phyloP scores from a whole-genome alignment of 2,888 invertebrate genomes.

The Limnephilus lunatus region DNA sequence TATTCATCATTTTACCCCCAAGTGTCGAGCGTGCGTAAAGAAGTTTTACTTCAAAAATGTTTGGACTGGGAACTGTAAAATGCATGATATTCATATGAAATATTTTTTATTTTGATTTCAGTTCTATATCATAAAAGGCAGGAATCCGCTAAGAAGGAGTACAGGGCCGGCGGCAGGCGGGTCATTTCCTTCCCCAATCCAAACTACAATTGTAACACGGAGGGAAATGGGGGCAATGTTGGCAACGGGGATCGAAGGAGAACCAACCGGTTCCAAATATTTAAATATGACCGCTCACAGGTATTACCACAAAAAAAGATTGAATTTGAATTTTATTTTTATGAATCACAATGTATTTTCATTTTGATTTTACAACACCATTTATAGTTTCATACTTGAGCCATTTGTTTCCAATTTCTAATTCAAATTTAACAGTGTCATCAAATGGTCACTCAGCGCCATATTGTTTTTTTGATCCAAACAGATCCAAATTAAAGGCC shows the following conservation, averaged over 20 bases:
- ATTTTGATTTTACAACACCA: neutral
- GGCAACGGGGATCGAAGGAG: slow-evolving; percentile 70
- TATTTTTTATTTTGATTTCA: slow-evolving; percentile 67
- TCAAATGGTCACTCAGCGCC: no score
- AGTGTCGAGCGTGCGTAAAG: no score
- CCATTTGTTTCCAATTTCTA: no score
- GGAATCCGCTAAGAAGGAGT: slow-evolving; percentile 75
- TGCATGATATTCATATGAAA: slow-evolving; percentile 6
- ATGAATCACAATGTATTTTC: neutral
- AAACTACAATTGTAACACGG: slow-evolving; percentile 84
- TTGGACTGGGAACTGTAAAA: neutral
- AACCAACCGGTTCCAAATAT: slow-evolving; percentile 78
- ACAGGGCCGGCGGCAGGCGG: slow-evolving; percentile 80
- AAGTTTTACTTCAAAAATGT: no score
- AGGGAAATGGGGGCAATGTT: slow-evolving; percentile 69
- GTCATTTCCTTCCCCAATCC: slow-evolving; percentile 93
- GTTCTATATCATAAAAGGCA: slow-evolving; percentile 75
- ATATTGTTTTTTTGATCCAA: no score
- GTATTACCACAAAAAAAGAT: slow-evolving; percentile 70
- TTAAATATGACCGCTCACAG: slow-evolving; percentile 88
- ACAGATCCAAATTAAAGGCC: no score
- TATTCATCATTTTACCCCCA: no score
- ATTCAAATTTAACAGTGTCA: no score
- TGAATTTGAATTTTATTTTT: neutral
- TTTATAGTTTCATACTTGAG: neutral